phyloP scores from a whole-genome alignment of 2,888 invertebrate species.

The Ormyrus pomaceus region DNA sequence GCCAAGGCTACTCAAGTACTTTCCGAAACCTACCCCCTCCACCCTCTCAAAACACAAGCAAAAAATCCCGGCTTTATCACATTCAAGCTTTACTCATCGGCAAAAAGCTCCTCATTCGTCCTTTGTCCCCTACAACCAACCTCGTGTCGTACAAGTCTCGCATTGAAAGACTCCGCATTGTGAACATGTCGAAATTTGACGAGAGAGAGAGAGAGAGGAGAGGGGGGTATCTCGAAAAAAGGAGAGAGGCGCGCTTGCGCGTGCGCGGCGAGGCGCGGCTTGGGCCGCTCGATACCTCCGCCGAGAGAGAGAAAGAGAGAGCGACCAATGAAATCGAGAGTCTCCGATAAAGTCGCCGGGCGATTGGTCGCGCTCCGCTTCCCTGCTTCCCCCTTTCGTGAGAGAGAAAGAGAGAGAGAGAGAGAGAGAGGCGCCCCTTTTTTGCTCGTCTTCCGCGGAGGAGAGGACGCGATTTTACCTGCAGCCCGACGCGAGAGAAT shows the following conservation, averaged over 20 bases:
- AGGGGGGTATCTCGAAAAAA: not conserved
- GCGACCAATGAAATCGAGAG: constrained; percentile 69
- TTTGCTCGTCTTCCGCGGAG: too few species aligned
- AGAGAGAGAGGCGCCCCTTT: too few species aligned
- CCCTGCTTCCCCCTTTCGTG: not conserved
- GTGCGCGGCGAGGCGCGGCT: constrained; percentile 70
- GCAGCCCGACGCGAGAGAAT: too few species aligned
- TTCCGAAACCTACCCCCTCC: too few species aligned
- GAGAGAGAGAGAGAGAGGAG: constrained; percentile 12
- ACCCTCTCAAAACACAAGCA: too few species aligned
- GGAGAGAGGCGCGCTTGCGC: not conserved
- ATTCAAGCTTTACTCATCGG: too few species aligned
- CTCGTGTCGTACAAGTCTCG: constrained; percentile 5
- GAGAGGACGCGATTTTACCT: too few species aligned
- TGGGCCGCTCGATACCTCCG: constrained; percentile 31
- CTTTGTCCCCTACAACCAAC: not conserved
- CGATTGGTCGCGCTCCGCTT: constrained; percentile 68
- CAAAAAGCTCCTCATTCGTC: too few species aligned
- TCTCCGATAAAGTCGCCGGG: constrained; percentile 66
- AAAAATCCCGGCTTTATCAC: too few species aligned
- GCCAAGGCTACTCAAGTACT: too few species aligned
- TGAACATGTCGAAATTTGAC: constrained; percentile 37
- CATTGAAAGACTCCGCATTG: constrained; percentile 18
- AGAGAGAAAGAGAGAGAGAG: too few species aligned
- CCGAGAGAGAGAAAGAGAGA: constrained; percentile 6